Conservation (phyloP, 2,888 invertebrate species). For the Tanytarsus gracilentus region DNA sequence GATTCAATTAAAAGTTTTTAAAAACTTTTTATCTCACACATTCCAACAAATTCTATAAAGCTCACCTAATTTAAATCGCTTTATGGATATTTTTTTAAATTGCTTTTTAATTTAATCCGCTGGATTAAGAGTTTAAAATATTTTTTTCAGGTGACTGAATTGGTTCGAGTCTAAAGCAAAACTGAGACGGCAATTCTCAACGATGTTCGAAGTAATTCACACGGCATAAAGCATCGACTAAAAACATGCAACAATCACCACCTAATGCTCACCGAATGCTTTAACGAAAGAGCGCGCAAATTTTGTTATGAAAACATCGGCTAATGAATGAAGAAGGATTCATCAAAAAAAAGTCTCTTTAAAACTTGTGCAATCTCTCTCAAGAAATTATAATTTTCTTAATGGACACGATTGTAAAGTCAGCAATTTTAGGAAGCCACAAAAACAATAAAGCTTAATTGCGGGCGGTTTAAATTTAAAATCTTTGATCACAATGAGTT, state of each 20-base stretch:
- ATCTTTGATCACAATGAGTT: no score
- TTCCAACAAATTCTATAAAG: background rate
- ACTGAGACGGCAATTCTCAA: background rate
- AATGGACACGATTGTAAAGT: no score
- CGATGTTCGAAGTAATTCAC: background rate
- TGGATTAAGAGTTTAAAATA: background rate
- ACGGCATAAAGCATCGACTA: background rate
- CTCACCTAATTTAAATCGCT: constrained; percentile 24
- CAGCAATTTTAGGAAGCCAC: no score
- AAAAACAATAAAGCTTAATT: no score
- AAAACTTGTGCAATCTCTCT: no score
- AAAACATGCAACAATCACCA: background rate
- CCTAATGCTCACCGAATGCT: background rate
- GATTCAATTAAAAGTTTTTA: no score
- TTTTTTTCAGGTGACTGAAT: constrained; percentile 3
- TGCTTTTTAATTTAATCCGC: background rate
- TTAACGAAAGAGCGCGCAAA: background rate
- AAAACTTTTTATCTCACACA: background rate
- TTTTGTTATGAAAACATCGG: background rate
- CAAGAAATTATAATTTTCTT: no score
- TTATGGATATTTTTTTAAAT: constrained; percentile 12
- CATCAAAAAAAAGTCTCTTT: no score
- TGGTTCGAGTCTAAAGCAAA: constrained; percentile 20
- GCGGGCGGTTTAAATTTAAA: no score
- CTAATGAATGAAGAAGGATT: no score